Evolutionary conservation across 64 coral and sea anemone species (phyloP), one percentile per base, ranked within the genome.

Genomic region (Montipora cactus): DNA sequence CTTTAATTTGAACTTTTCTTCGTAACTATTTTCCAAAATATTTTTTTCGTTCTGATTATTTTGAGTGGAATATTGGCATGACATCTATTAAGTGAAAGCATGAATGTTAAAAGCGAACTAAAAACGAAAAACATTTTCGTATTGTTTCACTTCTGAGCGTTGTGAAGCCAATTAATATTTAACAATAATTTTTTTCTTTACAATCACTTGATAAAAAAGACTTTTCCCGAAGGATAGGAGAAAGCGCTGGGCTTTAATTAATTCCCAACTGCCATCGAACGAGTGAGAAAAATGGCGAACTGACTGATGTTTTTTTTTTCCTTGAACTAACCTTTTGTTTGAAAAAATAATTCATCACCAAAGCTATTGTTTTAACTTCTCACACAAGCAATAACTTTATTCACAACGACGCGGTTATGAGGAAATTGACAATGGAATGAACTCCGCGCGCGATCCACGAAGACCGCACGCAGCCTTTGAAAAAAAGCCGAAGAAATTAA

Each of bases 131-230:
- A 22, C 82, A 72, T 45, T 2, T 72, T 49, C 7, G 7, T 70
- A 71, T 50, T 86, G 66, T 72, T 69, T 12, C 25, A 16, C 11
- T 71, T 68, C 46, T 84, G 16, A 86, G 82, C 66, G 66, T 86
- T 86, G 44, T 46, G 66, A 72, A 86, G 82, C 62, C 66, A 86
- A 86, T 86, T 86, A 86, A 86, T 86, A 86, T 86, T 86, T 86
- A 86, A 86, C 64, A 71, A 86, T 44, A 46, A 71, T 70, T 51
- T 71, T 37, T 72, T 15, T 50, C 37, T 18, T 22, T 50, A 18
- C 44, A 50, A 21, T 86, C 19, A 72, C 45, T 44, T 50, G 21
- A 86, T 8, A 68, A 18, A 67, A 49, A 22, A 22, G 19, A 21
- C 47, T 22, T 20, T 5, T 7, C 7, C 6, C 49, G 12, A 47